Conservation (phyloP, 2,888 invertebrate genomes). For the Drosophila conformis region DNA sequence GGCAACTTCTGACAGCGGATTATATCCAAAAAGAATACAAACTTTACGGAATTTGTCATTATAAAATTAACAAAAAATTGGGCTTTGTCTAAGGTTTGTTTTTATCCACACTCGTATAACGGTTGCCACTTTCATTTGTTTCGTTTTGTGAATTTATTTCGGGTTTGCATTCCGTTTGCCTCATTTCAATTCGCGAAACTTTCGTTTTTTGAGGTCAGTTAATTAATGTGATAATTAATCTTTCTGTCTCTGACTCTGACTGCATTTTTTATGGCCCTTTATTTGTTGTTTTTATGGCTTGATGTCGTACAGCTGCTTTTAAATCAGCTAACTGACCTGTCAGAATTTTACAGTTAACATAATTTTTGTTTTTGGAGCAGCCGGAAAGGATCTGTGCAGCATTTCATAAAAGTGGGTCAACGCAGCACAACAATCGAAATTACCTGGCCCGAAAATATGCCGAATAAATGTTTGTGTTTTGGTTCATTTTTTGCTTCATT, state of each 20-base stretch:
- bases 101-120: background rate
- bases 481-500: background rate
- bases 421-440: constrained; percentile 46
- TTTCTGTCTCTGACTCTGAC: constrained; percentile 45
- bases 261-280: constrained; percentile 45
- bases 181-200: constrained; percentile 61
- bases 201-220: constrained; percentile 83
- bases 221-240: constrained; percentile 83
- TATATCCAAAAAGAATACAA: background rate
- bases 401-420: constrained; percentile 60
- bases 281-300: constrained; percentile 49
- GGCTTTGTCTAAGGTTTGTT: background rate
- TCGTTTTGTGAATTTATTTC: constrained; percentile 18
- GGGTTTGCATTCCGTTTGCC: constrained; percentile 12
- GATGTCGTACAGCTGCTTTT: constrained; percentile 56
- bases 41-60: background rate
- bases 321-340: constrained; percentile 76
- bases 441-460: constrained; percentile 13
- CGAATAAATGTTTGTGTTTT: background rate
- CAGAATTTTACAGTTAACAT: constrained; percentile 75
- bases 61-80: background rate
- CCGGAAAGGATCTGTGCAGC: constrained; percentile 32
- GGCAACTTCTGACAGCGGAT: background rate
- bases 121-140: constrained; percentile 55
- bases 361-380: constrained; percentile 33